Evolutionary conservation across 1,140 invertebrate genomes (phyloP).

Genomic region (Drosophila tani): DNA sequence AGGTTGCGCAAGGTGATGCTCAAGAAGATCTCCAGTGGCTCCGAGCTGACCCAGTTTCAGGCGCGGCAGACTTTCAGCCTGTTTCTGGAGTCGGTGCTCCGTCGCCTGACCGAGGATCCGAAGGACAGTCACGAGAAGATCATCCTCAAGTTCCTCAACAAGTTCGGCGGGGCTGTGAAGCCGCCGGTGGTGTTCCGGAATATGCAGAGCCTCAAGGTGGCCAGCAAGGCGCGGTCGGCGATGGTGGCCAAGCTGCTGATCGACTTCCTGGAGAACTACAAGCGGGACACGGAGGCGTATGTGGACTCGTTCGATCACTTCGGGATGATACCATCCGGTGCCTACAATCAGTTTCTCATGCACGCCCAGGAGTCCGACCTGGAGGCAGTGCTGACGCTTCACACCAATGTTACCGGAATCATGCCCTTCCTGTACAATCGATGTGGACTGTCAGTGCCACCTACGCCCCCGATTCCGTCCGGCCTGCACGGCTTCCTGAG

Average conservation of each 20-base stretch:
- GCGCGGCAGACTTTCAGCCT: slow-evolving; percentile 93
- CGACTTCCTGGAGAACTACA: slow-evolving; percentile 96
- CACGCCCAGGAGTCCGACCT: slow-evolving; percentile 84
- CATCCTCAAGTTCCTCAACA: slow-evolving; percentile 93
- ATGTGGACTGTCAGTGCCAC: slow-evolving; percentile 71
- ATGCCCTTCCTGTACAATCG: slow-evolving; percentile 84
- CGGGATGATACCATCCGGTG: slow-evolving; percentile 86
- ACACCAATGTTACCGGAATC: slow-evolving; percentile 81
- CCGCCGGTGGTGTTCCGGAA: slow-evolving; percentile 88
- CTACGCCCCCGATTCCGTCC: slow-evolving; percentile 81
- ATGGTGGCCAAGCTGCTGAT: slow-evolving; percentile 96
- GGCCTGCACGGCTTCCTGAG: slow-evolving; percentile 80
- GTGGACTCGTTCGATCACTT: slow-evolving; percentile 89
- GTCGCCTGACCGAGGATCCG: slow-evolving; percentile 88
- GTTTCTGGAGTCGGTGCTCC: slow-evolving; percentile 92
- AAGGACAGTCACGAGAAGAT: slow-evolving; percentile 89
- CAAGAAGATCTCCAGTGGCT: slow-evolving; percentile 76
- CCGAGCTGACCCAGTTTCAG: slow-evolving; percentile 86
- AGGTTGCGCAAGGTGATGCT: slow-evolving; percentile 73
- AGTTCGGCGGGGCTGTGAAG: slow-evolving; percentile 91
- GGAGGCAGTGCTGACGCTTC: slow-evolving; percentile 76
- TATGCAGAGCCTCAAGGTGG: slow-evolving; percentile 85
- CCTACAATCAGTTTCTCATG: slow-evolving; percentile 87
- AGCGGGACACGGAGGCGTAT: slow-evolving; percentile 92
- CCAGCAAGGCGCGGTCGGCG: slow-evolving; percentile 93